Evolutionary conservation across 2,888 invertebrate species (phyloP), one percentile per base, ranked within the genome.

Genomic region (Oscheius sp.): DNA sequence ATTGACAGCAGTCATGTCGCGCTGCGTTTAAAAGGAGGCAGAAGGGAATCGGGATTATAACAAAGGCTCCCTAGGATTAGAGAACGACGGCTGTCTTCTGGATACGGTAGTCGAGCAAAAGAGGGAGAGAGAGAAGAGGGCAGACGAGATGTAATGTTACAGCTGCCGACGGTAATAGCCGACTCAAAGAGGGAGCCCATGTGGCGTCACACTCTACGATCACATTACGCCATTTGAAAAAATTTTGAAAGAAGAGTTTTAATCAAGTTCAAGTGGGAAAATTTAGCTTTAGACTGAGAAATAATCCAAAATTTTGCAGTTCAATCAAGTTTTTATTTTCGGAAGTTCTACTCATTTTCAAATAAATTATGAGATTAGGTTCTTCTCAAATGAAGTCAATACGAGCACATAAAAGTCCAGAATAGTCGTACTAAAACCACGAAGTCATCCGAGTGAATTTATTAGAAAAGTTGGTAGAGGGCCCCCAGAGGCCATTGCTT

Each of bases 141-240:
- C 20, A n/a, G 49, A 20, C 20, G 24, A 24, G 36, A 17, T 59
- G 59, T 59, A 59, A 59, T 59, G 44, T 59, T 59, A 59, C 59
- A 59, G 59, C 57, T 57, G 57, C 20, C 59, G 59, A 59, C 59
- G 59, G 59, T 59, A 59, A 59, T 59, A 59, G 59, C 54, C 26
- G 56, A 9, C 20, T 12, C 57, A n/a, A n/a, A n/a, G n/a, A n/a
- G n/a, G n/a, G n/a, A n/a, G n/a, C 54, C 54, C 41, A 41, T 14
- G 41, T 41, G 41, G 41, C 41, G 4, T 41, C 41, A 41, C 41
- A 41, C 41, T 17, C 20, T 14, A 20, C 41, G 17, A 44, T 17
- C 6, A 20, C 12, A 36, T 41, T 41, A 41, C 41, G 41, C 41
- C 14, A 41, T 41, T 12, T 12, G 14, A 9, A 36, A 14, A 36